phyloP scores from a whole-genome alignment of 2,797 vertebrate species.

The Halcyon leucocephala region DNA sequence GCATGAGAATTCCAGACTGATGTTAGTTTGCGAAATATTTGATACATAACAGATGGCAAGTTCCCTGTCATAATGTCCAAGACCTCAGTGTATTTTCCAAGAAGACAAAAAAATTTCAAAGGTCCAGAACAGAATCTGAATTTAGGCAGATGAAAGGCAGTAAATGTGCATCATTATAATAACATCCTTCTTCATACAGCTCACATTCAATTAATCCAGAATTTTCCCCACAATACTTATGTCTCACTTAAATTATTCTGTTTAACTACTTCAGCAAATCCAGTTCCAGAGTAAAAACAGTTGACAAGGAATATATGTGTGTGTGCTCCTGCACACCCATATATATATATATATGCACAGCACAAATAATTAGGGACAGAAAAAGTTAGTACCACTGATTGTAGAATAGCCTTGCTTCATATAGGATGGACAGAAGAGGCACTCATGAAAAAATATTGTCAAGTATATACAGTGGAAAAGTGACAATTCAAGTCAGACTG shows the following conservation, averaged over 20 bases:
- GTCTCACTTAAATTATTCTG: background rate
- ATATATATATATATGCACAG: fast-evolving
- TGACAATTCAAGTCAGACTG: background rate
- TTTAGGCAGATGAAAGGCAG: background rate
- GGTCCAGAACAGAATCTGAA: background rate
- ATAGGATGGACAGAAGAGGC: background rate
- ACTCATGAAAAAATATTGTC: background rate
- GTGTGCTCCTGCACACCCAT: fast-evolving
- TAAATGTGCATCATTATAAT: background rate
- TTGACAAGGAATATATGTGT: background rate
- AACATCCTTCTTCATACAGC: background rate
- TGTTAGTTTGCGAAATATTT: background rate
- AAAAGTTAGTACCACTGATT: background rate
- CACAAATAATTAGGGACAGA: background rate
- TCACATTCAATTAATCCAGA: background rate
- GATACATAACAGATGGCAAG: background rate
- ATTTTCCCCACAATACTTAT: background rate
- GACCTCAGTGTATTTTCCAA: background rate
- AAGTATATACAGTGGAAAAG: background rate
- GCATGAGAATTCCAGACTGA: background rate
- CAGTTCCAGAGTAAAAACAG: background rate
- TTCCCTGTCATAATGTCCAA: background rate
- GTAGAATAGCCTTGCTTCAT: background rate
- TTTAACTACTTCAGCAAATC: background rate
- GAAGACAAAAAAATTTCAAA: background rate